Evolutionary conservation across 2,888 invertebrate genomes (phyloP).

Genomic region (Idaea biselata): DNA sequence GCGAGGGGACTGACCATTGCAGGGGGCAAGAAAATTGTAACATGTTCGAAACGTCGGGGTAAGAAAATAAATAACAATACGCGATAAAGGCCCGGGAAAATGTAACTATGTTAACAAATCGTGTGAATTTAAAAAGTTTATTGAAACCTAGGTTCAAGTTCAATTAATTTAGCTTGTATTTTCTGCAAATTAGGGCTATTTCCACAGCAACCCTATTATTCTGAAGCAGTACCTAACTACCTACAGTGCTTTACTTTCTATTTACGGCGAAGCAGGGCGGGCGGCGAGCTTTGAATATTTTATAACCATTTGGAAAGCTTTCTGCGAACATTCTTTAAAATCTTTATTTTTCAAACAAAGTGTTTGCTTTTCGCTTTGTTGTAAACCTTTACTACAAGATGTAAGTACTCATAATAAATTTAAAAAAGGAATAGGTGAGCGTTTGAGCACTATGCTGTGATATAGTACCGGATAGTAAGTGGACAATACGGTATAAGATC

Average conservation of each 20-base stretch:
- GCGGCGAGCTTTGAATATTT: slow-evolving; percentile 51
- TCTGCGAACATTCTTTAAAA: slow-evolving; percentile 25
- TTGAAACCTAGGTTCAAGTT: too few species aligned
- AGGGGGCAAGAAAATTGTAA: too few species aligned
- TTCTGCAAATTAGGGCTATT: neutral
- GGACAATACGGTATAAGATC: too few species aligned
- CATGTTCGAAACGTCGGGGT: too few species aligned
- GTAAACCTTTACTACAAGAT: slow-evolving; percentile 8
- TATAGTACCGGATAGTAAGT: too few species aligned
- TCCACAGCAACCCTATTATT: neutral
- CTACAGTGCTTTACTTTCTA: neutral
- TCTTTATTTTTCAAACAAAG: slow-evolving; percentile 2
- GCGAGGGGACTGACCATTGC: too few species aligned
- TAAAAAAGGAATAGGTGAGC: too few species aligned
- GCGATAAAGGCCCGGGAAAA: too few species aligned
- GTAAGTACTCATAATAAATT: neutral
- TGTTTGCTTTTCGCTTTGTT: slow-evolving; percentile 19
- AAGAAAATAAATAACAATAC: too few species aligned
- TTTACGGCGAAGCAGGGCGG: slow-evolving; percentile 15
- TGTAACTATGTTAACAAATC: too few species aligned
- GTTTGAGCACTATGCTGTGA: too few species aligned
- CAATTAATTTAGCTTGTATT: neutral
- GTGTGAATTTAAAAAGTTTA: too few species aligned
- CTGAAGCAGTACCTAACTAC: neutral
- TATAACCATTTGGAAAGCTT: slow-evolving; percentile 45